Percentiles rank a stretch among this genome's conserved stretches.
Evolutionary conservation across 2,113 vertebrate genomes (phyloP).

Genomic region (Gymnorhina tibicen): DNA sequence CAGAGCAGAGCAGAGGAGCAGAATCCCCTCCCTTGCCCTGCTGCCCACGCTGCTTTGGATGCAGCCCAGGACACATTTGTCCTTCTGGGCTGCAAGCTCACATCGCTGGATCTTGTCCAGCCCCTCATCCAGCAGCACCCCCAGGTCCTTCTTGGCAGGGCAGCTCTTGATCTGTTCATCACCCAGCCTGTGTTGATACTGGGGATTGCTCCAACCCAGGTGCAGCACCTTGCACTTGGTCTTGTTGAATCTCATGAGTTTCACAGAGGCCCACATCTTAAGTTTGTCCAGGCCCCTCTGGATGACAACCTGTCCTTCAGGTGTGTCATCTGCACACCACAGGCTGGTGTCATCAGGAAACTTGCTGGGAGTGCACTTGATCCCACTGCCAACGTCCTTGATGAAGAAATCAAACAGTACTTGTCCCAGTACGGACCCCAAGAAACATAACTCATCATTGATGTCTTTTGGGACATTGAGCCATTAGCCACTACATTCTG

Average conservation of each 20-base stretch:
- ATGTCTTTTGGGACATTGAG: not conserved
- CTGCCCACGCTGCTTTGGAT: accelerated
- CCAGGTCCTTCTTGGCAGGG: too few species aligned
- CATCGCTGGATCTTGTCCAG: not conserved
- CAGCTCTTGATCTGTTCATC: not conserved
- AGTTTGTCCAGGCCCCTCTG: not conserved
- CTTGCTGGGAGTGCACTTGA: not conserved
- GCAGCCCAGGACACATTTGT: not conserved
- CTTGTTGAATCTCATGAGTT: not conserved
- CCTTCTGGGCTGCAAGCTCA: not conserved
- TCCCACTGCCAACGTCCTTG: not conserved
- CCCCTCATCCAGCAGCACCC: not conserved
- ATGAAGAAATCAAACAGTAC: not conserved
- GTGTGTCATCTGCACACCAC: not conserved
- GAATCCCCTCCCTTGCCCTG: accelerated
- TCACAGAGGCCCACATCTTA: too few species aligned
- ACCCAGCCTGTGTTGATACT: not conserved
- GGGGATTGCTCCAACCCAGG: too few species aligned
- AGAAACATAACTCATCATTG: not conserved
- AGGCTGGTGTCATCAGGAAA: not conserved
- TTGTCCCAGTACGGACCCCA: not conserved
- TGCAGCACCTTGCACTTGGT: not conserved
- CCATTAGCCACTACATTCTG: not conserved
- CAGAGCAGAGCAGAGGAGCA: accelerated
- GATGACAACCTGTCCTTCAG: not conserved